Evolutionary conservation across 2,888 invertebrate species (phyloP).

Genomic region (Leptodirus hochenwartii): DNA sequence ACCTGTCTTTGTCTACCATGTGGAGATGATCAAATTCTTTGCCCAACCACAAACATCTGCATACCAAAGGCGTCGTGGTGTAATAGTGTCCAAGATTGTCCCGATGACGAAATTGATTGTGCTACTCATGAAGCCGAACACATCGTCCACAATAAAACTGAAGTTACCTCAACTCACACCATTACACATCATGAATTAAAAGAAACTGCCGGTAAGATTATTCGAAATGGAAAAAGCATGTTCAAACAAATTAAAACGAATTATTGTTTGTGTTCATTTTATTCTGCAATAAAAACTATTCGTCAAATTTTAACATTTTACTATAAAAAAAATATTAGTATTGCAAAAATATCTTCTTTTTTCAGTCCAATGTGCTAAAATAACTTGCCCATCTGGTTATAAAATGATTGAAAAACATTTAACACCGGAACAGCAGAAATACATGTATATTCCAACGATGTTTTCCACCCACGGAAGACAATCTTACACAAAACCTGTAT

Average conservation of each 20-base stretch:
- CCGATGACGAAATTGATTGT: conserved; percentile 64
- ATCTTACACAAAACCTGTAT: conserved; percentile 5
- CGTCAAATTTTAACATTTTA: too few relatives aligned
- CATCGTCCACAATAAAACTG: too few relatives aligned
- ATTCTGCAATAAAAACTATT: too few relatives aligned
- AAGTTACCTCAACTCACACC: too few relatives aligned
- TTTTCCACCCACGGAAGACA: conserved; percentile 21
- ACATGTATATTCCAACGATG: conserved; percentile 28
- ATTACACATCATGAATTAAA: too few relatives aligned
- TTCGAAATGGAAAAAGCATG: too few relatives aligned
- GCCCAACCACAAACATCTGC: conserved; percentile 57
- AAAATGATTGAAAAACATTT: conserved; percentile 24
- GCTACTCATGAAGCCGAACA: too few relatives aligned
- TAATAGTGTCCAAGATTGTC: conserved; percentile 62
- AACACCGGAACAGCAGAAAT: conserved; percentile 18
- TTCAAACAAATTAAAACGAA: too few relatives aligned
- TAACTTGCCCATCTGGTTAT: conserved; percentile 32
- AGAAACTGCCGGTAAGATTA: too few relatives aligned
- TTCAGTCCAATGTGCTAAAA: conserved; percentile 28
- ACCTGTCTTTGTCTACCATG: conserved; percentile 59
- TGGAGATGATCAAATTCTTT: conserved; percentile 41
- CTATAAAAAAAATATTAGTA: too few relatives aligned
- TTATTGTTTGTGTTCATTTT: too few relatives aligned
- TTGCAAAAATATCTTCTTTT: too few relatives aligned
- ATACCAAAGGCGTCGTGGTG: conserved; percentile 57